These are phyloP conservation scores for Eulithis testata DNA, from an alignment of 2,888 invertebrate species.

Conservation along the genomic window DNA sequence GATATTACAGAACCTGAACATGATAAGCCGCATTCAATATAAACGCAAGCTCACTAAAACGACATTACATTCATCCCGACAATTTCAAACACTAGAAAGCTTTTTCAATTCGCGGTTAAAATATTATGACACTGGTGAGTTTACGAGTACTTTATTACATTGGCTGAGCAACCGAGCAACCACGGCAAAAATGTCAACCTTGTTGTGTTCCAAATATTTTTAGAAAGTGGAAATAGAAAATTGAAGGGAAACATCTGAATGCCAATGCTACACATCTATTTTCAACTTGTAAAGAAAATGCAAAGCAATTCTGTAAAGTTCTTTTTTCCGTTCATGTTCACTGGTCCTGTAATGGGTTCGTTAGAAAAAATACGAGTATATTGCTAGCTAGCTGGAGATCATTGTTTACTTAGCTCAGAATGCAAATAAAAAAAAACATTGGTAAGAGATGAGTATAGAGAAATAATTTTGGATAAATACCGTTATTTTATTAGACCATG, in stretches of 20 bases:
- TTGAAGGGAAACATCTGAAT: conserved; percentile 73
- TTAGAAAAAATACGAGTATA: conserved; percentile 39
- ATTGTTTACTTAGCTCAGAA: conserved; percentile 15
- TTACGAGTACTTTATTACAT: conserved; percentile 44
- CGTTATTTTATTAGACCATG: no score
- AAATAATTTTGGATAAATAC: no score
- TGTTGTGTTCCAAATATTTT: conserved; percentile 65
- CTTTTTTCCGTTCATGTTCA: conserved; percentile 36
- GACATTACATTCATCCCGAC: no score
- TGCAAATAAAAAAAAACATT: conserved; percentile 2
- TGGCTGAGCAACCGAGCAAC: conserved; percentile 47
- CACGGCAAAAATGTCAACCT: conserved; percentile 68
- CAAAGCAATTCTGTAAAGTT: conserved; percentile 31
- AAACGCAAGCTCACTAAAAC: no score
- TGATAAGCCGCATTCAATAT: no score
- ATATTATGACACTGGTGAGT: conserved; percentile 6
- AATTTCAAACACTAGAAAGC: neutral
- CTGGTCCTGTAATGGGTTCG: conserved; percentile 38
- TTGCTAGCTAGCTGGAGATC: conserved; percentile 20
- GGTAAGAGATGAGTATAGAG: no score
- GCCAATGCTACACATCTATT: conserved; percentile 76
- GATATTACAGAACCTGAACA: no score
- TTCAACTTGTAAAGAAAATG: conserved; percentile 48
- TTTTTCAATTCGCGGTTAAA: conserved; percentile 9
- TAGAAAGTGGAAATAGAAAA: conserved; percentile 75